phyloP scores from a whole-genome alignment of 2,113 vertebrate genomes.

The Chamaea fasciata region DNA sequence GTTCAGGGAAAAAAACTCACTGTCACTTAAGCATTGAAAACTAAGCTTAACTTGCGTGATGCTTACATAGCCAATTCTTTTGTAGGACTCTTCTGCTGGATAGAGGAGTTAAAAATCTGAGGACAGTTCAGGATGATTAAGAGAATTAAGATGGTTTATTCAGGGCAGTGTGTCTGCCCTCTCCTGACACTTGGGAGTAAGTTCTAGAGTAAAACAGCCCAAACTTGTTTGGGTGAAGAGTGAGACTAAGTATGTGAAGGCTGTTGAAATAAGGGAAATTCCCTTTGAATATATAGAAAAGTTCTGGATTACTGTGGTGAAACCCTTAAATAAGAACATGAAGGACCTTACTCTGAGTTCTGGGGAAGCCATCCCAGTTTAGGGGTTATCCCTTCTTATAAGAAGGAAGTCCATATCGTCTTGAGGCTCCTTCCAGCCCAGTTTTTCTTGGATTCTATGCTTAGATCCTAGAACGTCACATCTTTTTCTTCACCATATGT shows the following conservation, averaged over 20 bases:
- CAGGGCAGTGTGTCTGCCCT: background rate
- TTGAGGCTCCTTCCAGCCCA: background rate
- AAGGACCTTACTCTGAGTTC: background rate
- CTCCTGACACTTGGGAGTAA: background rate
- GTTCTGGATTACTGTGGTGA: background rate
- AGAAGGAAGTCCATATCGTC: background rate
- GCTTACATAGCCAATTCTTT: background rate
- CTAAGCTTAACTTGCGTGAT: background rate
- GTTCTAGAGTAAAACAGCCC: background rate
- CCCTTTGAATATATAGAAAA: background rate
- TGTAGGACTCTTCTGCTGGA: background rate
- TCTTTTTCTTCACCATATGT: background rate
- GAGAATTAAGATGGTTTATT: background rate
- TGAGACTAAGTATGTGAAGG: background rate
- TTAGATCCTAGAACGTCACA: background rate
- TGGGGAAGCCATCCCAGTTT: background rate
- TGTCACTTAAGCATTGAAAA: background rate
- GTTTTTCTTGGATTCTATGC: accelerated
- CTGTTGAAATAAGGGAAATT: background rate
- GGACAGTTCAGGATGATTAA: background rate
- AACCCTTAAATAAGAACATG: background rate
- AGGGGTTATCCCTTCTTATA: background rate
- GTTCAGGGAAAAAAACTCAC: background rate
- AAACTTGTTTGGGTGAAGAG: background rate
- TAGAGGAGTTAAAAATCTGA: background rate